These are phyloP conservation scores for Umimayanthus chanpuru DNA, from an alignment of 92 coral and sea anemone species.

Conservation along the genomic window DNA sequence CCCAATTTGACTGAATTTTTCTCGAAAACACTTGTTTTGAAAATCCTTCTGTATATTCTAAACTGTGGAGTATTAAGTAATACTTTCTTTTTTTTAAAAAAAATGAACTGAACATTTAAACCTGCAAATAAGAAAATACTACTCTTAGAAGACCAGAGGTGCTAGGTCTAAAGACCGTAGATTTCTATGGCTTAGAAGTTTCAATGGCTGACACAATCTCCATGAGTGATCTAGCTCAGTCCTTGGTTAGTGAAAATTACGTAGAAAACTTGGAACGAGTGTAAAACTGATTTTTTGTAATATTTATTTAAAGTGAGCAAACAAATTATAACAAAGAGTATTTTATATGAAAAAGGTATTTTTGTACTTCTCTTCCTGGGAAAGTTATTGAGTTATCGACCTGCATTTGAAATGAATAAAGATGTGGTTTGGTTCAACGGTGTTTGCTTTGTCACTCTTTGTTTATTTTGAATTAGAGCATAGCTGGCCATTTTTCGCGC, in stretches of 20 bases:
- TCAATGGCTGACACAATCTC: not conserved
- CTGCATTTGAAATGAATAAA: not conserved
- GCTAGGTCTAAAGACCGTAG: no score
- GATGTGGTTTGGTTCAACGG: not conserved
- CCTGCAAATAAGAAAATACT: no score
- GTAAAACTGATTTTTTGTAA: not conserved
- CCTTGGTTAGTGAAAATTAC: no score
- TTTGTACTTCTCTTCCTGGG: slow-evolving; percentile 15
- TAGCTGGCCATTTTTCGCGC: no score
- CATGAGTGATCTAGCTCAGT: not conserved
- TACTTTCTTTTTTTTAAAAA: not conserved
- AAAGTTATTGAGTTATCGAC: not conserved
- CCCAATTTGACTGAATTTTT: not conserved
- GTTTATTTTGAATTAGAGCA: not conserved
- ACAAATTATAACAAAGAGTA: not conserved
- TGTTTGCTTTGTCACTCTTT: not conserved
- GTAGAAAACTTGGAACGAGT: not conserved
- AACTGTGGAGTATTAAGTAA: no score
- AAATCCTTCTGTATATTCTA: no score
- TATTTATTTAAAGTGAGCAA: slow-evolving; percentile 21
- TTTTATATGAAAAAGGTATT: slow-evolving; percentile 21
- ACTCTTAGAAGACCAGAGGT: not conserved
- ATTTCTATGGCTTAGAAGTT: not conserved
- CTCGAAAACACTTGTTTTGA: not conserved
- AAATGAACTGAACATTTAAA: no score